Evolutionary conservation across 2,888 invertebrate genomes (phyloP), one percentile per base, ranked within the genome.

Genomic region (Drosophila tripunctata): DNA sequence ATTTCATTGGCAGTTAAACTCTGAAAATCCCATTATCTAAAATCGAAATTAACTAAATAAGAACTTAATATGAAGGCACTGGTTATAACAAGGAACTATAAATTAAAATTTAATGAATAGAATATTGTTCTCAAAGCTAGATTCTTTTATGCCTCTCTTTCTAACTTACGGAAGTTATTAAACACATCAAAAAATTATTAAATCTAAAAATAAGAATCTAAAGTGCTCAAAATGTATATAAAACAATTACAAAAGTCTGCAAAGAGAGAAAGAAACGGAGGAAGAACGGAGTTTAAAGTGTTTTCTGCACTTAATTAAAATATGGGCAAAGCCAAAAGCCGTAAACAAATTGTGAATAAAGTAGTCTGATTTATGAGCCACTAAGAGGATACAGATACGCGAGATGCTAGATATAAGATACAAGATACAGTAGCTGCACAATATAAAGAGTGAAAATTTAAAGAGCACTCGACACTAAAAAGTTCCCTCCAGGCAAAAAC

Each of bases 371-470:
- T 77, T 78, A 78, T 71, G 75, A 44, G 54, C 41, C 60, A 70
- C 60, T 66, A 61, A 65, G 50, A 61, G 76, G 41, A 36, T 43
- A 38, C 33, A 63, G 40, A 66, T 33, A 31, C 41, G n/a, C n/a
- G n/a, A 56, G 17, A 50, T 41, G 30, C 19, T 8, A 24, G 36
- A 22, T 35, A 36, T 19, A 12, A 57, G 36, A 61, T 40, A 24
- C 41, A 44, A 50, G 30, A 69, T 55, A 55, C 54, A 50, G 73
- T 72, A 40, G 66, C 60, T 24, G n/a, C 43, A 36, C 15, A 38
- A 31, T 51, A 19, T 17, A 57, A n/a, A n/a, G n/a, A n/a, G 58
- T 86, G 84, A 80, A 81, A 71, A 83, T 86, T 81, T 86, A 81
- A 86, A 80, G 80, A 77, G 84, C 68, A 73, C 27, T 55, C 31